These are phyloP conservation scores for Podarcis siculus DNA, from an alignment of 2,797 vertebrate species.

Conservation along the genomic window DNA sequence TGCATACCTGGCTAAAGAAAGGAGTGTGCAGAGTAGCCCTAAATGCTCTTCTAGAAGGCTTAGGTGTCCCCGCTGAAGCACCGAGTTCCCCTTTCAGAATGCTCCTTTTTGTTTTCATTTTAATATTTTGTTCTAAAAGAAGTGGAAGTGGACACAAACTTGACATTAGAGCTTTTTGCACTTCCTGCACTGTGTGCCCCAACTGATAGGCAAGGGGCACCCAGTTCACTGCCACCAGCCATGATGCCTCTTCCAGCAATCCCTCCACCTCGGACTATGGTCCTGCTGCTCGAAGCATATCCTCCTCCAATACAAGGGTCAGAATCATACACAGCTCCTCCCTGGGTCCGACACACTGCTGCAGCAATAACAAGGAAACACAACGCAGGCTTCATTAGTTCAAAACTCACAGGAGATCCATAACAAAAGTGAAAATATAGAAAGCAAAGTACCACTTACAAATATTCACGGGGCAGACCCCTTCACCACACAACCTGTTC, in stretches of 20 bases:
- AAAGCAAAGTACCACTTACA: conserved; percentile 52
- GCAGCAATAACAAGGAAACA: conserved; percentile 6
- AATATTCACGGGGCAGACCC: conserved; percentile 60
- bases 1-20: neutral
- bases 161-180: conserved; percentile 18
- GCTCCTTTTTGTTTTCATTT: neutral
- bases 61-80: neutral
- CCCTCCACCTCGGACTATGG: conserved; percentile 18
- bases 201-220: conserved; percentile 45
- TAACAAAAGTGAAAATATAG: neutral
- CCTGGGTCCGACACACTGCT: conserved; percentile 71
- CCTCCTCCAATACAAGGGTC: conserved; percentile 57
- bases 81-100: neutral
- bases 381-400: neutral
- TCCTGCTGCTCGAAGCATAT: conserved; percentile 44
- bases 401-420: neutral
- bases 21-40: neutral
- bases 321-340: conserved; percentile 35
- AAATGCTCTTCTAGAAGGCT: neutral
- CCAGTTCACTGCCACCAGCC: conserved; percentile 31
- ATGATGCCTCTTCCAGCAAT: conserved; percentile 20
- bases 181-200: conserved; percentile 34
- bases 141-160: conserved; percentile 25
- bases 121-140: conserved; percentile 50
- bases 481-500: conserved; percentile 47